Evolutionary conservation across 2,113 vertebrate genomes (phyloP), one percentile per base, ranked within the genome.

Genomic region (Halichoerus grypus): DNA sequence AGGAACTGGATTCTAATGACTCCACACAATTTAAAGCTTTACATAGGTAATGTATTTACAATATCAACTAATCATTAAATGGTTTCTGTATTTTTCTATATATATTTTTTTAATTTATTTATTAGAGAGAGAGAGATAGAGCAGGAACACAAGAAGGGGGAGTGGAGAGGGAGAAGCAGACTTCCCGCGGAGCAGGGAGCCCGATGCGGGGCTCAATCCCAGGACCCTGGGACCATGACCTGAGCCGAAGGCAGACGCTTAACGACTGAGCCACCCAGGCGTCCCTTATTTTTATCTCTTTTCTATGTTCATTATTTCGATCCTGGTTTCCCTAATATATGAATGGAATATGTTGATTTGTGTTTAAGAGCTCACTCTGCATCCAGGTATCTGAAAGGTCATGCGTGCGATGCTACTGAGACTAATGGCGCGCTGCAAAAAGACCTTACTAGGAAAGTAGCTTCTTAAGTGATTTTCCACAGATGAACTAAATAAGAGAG

Each of bases 1-100:
- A 99, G 80, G 99, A 99, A 93, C 97, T 99, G 98, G 99, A 99
- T 98, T 99, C 98, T 33, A 98, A 98, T 49, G 98, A 98, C 83
- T 99, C 98, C 82, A 97, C 97, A 59, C 3, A 98, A 1, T 93
- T 97, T 69, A 97, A 97, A 88, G 97, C 97, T 57, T 96, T 98
- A 94, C 82, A 93, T 74, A 92, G 98, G 99, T 99, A 99, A 99
- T 91, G 51, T 81, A 88, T 82, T 85, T 57, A 67, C 15, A 87
- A 33, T 51, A 76, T 59, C 95, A 90, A 80, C n/a, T 79, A 67
- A 79, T 74, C 4, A 31, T 59, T 96, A 92, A 84, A 28, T 95
- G 51, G 63, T 36, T 85, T 92, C 49, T 80, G 1, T 92, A 5
- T 86, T 97, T 94, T 95, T 92, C 31, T 80, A 0, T 46, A 7